Evolutionary conservation across 1,140 invertebrate species (phyloP), one percentile per base, ranked within the genome.

Genomic region (Planococcus citri): DNA sequence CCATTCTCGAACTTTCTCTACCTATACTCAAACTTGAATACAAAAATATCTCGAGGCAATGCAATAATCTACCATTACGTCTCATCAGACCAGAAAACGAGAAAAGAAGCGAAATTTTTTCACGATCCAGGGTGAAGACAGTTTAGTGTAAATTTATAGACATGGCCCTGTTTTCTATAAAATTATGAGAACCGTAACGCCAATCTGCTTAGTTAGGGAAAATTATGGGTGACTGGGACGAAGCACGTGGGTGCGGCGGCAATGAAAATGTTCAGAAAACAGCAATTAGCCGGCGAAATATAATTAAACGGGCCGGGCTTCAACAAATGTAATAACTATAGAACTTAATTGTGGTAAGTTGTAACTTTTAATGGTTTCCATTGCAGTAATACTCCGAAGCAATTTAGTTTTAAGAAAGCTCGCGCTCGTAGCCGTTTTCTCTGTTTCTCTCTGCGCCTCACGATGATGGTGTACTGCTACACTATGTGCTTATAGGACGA

Each of bases 281-380:
- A 64, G 60, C 25, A 64, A 64, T 64, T 64, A 64, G 60, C 60
- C 22, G 60, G 60, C 60, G 60, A 64, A 64, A 64, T 64, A 64
- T 64, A 64, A 64, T 64, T 64, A 64, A 64, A 64, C 60, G 60
- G 60, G 60, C 60, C 60, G 60, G 20, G 60, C 60, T 64, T 64
- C 60, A 27, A 64, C 60, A 64, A 64, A 64, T 64, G 60, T 27
- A 64, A 64, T 64, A 64, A 64, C 60, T 64, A 64, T 64, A 64
- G 60, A 64, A 64, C 60, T 64, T 64, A 64, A 64, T 64, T 64
- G 60, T 64, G 60, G 60, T 64, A 64, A 64, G 60, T 64, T 64
- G 60, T 64, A 64, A 64, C 60, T 64, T 64, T 64, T 64, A 64
- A 64, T 64, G 60, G 60, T 64, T 64, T 64, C 60, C 60, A 64